Evolutionary conservation across 2,113 vertebrate genomes (phyloP).

Genomic region (Corythaeola cristata): DNA sequence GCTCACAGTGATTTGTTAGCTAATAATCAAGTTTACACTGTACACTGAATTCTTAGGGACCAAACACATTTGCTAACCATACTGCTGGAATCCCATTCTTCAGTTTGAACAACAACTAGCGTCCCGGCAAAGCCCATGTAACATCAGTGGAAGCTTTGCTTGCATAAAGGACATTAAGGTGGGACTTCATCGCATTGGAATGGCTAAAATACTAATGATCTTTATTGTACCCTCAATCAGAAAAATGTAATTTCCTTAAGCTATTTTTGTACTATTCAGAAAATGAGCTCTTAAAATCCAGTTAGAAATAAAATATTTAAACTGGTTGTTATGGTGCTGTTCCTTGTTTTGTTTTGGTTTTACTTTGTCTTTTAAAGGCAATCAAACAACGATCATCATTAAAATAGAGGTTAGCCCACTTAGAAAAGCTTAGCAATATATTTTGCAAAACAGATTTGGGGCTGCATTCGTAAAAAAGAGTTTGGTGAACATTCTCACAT

Average conservation of each 20-base stretch:
- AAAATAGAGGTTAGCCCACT: not conserved
- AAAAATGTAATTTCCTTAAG: not conserved
- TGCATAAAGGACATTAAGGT: not conserved
- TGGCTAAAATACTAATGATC: not conserved
- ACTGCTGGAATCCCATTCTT: not conserved
- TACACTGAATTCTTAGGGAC: not conserved
- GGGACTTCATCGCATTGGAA: not conserved
- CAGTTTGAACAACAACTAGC: not conserved
- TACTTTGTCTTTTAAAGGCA: not conserved
- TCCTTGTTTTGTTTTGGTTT: not conserved
- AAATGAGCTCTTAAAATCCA: not conserved
- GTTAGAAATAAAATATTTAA: not conserved
- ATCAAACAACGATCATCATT: not conserved
- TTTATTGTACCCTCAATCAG: not conserved
- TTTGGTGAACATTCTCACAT: not conserved
- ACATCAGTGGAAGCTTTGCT: not conserved
- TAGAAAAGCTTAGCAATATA: not conserved
- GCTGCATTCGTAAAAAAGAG: conserved; percentile 12
- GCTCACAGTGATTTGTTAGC: not conserved
- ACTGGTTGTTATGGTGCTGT: not conserved
- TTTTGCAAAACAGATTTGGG: conserved; percentile 16
- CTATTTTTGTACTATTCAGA: not conserved
- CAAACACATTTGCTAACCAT: not conserved
- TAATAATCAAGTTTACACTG: not conserved
- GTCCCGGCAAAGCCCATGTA: not conserved